Conservation (phyloP, 1,140 invertebrate genomes). For the Yoshiicerus persimilis region DNA sequence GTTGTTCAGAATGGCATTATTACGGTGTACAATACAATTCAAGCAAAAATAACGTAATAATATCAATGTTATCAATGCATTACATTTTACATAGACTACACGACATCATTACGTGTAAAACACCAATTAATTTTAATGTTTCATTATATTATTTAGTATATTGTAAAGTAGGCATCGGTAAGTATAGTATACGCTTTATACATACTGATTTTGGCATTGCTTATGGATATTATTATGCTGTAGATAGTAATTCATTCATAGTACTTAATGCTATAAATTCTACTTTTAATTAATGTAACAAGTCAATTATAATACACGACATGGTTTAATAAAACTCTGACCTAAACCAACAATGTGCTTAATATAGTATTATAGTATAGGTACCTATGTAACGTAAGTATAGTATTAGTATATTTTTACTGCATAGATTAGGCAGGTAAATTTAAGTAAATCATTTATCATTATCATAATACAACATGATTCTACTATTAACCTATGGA, state of each 20-base stretch:
- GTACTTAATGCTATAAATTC: not conserved
- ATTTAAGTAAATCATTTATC: not conserved
- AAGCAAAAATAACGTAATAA: constrained; percentile 6
- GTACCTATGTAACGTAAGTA: not conserved
- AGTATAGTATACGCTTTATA: not conserved
- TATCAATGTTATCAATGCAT: not conserved
- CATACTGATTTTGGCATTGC: constrained; percentile 1
- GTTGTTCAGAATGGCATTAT: constrained; percentile 1
- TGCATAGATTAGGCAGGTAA: not conserved
- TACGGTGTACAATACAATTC: not conserved
- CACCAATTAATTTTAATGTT: not conserved
- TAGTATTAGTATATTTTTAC: not conserved
- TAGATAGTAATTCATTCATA: not conserved
- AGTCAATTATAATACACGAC: not conserved
- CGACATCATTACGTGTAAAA: not conserved
- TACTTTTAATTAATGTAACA: not conserved
- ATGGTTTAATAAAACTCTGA: not conserved
- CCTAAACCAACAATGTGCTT: not conserved
- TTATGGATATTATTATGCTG: not conserved
- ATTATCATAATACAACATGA: not conserved
- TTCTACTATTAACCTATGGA: not conserved
- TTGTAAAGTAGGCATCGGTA: not conserved
- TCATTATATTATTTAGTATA: not conserved
- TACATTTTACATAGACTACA: not conserved
- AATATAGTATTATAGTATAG: not conserved